Evolutionary conservation across 2,113 vertebrate species (phyloP), one percentile per base, ranked within the genome.

Genomic region (Vimba vimba): DNA sequence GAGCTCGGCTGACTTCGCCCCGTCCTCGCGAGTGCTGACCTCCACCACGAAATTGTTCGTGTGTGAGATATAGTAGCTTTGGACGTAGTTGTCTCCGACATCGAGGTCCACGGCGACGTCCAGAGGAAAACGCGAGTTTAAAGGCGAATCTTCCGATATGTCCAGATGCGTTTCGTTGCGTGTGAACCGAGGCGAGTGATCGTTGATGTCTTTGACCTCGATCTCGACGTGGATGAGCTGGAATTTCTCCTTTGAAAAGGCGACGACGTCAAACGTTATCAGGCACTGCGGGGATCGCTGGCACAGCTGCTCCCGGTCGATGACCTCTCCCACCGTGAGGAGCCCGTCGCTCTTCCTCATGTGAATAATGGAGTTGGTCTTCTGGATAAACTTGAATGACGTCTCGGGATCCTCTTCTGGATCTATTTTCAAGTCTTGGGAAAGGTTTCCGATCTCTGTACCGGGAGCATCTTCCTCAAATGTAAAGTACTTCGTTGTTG

Each of bases 161-260:
- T 95, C 94, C 79, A 96, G 27, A 0, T 17, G 30, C 0, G 92
- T 94, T 82, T 93, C 92, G 75, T 95, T 93, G 13, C 76, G 90
- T 1, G 84, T 45, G 11, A 95, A 95, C 1, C 33, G 50, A 0
- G 94, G 93, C 1, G 91, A 78, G 83, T 94, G 92, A 73, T 95
- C 96, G 80, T 95, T 96, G 47, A 95, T 92, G 87, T 94, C 93
- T 77, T 83, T 89, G 9, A 93, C 93, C 84, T 95, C 94, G 21
- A 96, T 91, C 90, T 96, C 95, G 4, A 96, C 94, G 71, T 95
- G 95, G 73, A 96, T 93, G 21, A 95, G 92, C 17, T 95, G 93
- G 69, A 94, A 96, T 91, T 94, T 95, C 69, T 94, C 95, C 25
- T 89, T 89, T 19, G 93, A 94, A 82, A 93, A 92, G 76, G 92